A percentile compares a stretch with the other conserved stretches of the same genome.
phyloP scores from a whole-genome alignment of 2,888 invertebrate genomes.

The Nysson spinosus region DNA sequence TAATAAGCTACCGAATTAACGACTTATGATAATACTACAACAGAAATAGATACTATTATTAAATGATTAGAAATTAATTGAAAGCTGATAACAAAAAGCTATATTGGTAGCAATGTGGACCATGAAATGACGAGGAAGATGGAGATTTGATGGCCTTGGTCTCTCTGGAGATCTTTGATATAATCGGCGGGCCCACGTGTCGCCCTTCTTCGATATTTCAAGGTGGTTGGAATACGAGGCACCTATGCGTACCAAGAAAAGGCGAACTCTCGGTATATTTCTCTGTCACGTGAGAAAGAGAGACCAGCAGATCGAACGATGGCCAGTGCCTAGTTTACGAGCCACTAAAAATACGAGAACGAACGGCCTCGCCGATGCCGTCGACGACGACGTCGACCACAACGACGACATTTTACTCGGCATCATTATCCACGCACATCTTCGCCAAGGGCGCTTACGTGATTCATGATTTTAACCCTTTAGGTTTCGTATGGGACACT shows the following conservation, averaged over 20 bases:
- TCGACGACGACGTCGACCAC: slow-evolving; percentile 19
- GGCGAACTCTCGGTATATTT: slow-evolving; percentile 14
- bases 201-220: slow-evolving; percentile 35
- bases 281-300: slow-evolving; percentile 30
- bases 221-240: slow-evolving; percentile 34
- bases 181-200: slow-evolving; percentile 22
- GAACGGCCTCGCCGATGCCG: slow-evolving; percentile 55
- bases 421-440: slow-evolving; percentile 24
- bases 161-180: slow-evolving; percentile 15
- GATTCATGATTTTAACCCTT: no score
- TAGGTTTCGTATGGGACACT: no score
- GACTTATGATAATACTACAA: no score
- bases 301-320: slow-evolving; percentile 56
- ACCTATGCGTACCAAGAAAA: slow-evolving; percentile 17
- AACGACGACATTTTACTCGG: slow-evolving; percentile 31
- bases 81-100: no score
- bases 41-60: no score
- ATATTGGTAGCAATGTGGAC: background rate
- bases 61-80: no score
- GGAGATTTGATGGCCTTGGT: background rate
- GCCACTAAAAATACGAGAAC: slow-evolving; percentile 63
- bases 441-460: slow-evolving; percentile 17
- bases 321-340: slow-evolving; percentile 62
- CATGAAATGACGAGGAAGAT: background rate
- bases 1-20: no score